Evolutionary conservation across 2,113 vertebrate genomes (phyloP), one percentile per base, ranked within the genome.

Genomic region (Scalopus aquaticus): DNA sequence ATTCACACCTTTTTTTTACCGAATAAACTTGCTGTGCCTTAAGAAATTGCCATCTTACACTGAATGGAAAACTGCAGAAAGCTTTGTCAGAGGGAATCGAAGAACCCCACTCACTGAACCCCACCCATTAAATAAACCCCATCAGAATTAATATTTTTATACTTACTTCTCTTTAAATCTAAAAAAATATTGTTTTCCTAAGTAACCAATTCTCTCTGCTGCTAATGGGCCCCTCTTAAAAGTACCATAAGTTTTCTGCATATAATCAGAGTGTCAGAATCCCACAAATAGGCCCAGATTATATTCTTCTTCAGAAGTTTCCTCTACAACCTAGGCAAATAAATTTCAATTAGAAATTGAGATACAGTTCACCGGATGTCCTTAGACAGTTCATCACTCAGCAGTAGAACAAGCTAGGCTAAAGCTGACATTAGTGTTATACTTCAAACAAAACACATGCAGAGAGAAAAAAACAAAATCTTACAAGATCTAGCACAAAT

Each of bases 311-410:
- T 17, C 28, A 58, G 64, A 76, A 19, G 1, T 0, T 42, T 56
- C 5, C 15, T 92, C n/a, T 16, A 79, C 5, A 7, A 10, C 42
- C 1, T 2, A 73, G 10, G 83, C 13, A 54, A 70, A 16, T 44
- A 91, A 16, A 93, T 60, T 89, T 37, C 78, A 91, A 73, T 69
- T 49, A 89, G 15, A 26, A 83, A 69, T 74, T 74, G 24, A 62
- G 86, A 19, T 42, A 20, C 9, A 62, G 44, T 49, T 95, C 42
- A 70, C 46, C 58, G 84, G 37, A 37, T 91, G 20, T 44, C 42
- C 44, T 35, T 28, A 70, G 20, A 35, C 2, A 19, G 46, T 26
- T 13, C 22, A 39, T 32, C 39, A 90, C 15, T 49, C 79, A 69
- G 7, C 3, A 54, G 35, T 37, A 92, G 69, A 64, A 3, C 1